Conservation (phyloP, 2,888 invertebrate species). For the Amiota minor region DNA sequence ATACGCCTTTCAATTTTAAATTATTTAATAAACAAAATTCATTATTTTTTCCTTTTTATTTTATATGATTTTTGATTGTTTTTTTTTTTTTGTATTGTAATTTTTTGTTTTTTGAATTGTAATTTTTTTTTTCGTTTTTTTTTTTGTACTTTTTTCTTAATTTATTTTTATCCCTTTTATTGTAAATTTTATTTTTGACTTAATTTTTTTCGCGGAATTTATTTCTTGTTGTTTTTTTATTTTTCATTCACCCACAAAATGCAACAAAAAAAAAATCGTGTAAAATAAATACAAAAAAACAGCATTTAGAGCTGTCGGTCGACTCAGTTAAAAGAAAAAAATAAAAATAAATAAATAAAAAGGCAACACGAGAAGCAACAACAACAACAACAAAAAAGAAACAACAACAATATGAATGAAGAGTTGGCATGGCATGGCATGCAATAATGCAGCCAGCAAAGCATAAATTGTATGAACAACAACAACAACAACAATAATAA, state of each 20-base stretch:
- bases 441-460: slow-evolving; percentile 72
- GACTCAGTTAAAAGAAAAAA: background rate
- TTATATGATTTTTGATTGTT: background rate
- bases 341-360: slow-evolving; percentile 35
- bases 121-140: slow-evolving; percentile 35
- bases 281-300: background rate
- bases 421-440: slow-evolving; percentile 46
- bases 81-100: slow-evolving; percentile 38
- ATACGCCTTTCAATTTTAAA: slow-evolving; percentile 4
- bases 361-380: slow-evolving; percentile 35
- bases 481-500: slow-evolving; percentile 32
- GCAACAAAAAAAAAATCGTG: slow-evolving; percentile 54
- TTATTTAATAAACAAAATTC: slow-evolving; percentile 36
- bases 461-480: slow-evolving; percentile 69
- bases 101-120: slow-evolving; percentile 27
- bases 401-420: slow-evolving; percentile 45
- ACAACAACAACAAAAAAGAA: slow-evolving; percentile 20
- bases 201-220: too few species aligned
- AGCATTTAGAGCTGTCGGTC: background rate
- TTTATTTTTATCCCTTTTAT: background rate
- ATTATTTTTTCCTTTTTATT: slow-evolving; percentile 21
- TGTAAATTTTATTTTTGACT: too few species aligned
- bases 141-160: slow-evolving; percentile 18
- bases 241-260: slow-evolving; percentile 60
- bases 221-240: slow-evolving; percentile 48